These are phyloP conservation scores for Craseonycteris thonglongyai DNA, from an alignment of 2,113 vertebrate genomes.

Conservation along the genomic window DNA sequence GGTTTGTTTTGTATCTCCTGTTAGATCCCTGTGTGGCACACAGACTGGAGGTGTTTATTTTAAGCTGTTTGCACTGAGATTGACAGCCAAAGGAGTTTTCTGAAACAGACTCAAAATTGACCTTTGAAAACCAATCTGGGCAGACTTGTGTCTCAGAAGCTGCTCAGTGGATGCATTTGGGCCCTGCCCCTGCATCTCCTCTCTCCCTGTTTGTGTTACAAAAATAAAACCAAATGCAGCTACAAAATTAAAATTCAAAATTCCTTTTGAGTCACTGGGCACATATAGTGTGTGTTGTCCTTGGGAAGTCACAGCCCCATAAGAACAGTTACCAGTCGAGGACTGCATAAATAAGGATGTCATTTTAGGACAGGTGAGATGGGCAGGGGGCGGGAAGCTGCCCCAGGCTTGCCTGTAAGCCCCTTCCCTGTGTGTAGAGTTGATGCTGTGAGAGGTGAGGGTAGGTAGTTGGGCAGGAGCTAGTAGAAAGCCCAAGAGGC, in stretches of 20 bases:
- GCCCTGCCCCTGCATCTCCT: background rate
- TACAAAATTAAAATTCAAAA: background rate
- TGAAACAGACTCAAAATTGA: background rate
- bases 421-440: background rate
- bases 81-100: background rate
- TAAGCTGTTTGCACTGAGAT: background rate
- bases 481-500: background rate
- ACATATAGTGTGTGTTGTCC: background rate
- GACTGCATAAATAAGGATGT: no score
- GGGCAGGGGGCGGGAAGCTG: no score
- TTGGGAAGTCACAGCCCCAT: background rate
- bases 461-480: background rate
- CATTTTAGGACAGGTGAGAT: background rate
- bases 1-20: slow-evolving; percentile 6
- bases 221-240: slow-evolving; percentile 38
- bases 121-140: background rate
- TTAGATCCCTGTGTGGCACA: background rate
- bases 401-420: background rate
- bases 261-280: background rate
- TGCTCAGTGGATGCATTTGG: background rate
- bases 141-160: background rate
- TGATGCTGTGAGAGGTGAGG: background rate
- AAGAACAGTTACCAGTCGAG: background rate
- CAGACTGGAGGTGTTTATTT: slow-evolving; percentile 29
- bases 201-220: background rate